Conservation (phyloP, 2,797 vertebrate genomes). For the Bufotes viridis region DNA sequence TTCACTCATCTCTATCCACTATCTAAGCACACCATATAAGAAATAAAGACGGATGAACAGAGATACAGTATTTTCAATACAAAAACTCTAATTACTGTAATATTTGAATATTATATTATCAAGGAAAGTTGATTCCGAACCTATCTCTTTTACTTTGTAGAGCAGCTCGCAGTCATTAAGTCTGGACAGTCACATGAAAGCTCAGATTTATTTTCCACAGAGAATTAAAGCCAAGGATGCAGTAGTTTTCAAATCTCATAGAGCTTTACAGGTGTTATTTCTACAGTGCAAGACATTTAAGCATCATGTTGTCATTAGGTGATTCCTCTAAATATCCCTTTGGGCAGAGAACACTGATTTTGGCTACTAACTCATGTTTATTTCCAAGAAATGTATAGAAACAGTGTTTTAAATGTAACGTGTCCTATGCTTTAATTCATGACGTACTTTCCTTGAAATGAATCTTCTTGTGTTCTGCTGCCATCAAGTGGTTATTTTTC, state of each 20-base stretch:
- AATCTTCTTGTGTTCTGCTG: conserved; percentile 36
- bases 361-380: conserved; percentile 35
- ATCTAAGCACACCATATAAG: too few species aligned
- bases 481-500: conserved; percentile 41
- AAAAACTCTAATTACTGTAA: neutral
- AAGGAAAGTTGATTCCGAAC: neutral
- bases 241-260: conserved; percentile 31
- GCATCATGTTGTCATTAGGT: conserved; percentile 42
- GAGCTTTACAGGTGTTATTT: conserved; percentile 8
- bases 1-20: too few species aligned
- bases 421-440: conserved; percentile 13
- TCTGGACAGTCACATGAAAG: neutral
- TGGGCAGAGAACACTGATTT: conserved; percentile 44
- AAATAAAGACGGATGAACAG: too few species aligned
- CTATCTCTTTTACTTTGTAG: neutral
- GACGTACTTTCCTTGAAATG: neutral
- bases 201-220: neutral
- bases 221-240: neutral
- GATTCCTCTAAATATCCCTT: conserved; percentile 49
- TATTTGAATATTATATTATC: neutral
- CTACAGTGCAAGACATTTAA: conserved; percentile 32
- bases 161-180: neutral
- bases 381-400: conserved; percentile 33
- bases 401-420: conserved; percentile 9
- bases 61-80: neutral